These are phyloP conservation scores for Echinops telfairi DNA, from an alignment of 2,113 vertebrate species.

Conservation along the genomic window DNA sequence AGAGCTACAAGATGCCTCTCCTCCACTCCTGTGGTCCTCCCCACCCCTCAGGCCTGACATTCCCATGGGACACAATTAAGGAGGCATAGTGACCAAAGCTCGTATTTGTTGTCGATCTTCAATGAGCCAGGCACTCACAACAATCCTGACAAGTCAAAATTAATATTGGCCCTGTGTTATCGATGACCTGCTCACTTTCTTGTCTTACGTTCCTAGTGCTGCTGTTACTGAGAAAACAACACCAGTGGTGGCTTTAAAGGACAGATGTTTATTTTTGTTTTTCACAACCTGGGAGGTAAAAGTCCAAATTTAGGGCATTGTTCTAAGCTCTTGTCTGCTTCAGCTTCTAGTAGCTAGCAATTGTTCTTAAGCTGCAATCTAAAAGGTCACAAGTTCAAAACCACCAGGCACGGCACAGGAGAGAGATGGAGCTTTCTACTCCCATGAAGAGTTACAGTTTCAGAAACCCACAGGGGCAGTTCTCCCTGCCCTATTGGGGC, in stretches of 20 bases:
- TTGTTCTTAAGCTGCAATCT: too few relatives aligned
- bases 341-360: neutral
- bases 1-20: neutral
- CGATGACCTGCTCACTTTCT: neutral
- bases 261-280: neutral
- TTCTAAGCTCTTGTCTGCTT: neutral
- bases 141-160: neutral
- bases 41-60: neutral
- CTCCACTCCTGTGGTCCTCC: constrained; percentile 10
- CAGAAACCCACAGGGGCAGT: too few relatives aligned
- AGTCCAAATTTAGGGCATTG: neutral
- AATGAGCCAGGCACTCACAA: neutral
- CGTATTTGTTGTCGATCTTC: constrained; percentile 11
- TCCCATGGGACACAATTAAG: constrained; percentile 39
- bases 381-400: too few relatives aligned
- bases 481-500: too few relatives aligned
- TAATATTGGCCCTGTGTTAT: constrained; percentile 50
- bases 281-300: neutral
- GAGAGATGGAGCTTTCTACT: too few relatives aligned
- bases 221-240: neutral
- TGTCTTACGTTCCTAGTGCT: neutral
- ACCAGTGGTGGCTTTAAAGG: neutral
- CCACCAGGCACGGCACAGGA: too few relatives aligned
- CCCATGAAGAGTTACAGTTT: too few relatives aligned
- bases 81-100: constrained; percentile 36